phyloP scores from a whole-genome alignment of 2,797 vertebrate species.

The Podarcis lilfordi region DNA sequence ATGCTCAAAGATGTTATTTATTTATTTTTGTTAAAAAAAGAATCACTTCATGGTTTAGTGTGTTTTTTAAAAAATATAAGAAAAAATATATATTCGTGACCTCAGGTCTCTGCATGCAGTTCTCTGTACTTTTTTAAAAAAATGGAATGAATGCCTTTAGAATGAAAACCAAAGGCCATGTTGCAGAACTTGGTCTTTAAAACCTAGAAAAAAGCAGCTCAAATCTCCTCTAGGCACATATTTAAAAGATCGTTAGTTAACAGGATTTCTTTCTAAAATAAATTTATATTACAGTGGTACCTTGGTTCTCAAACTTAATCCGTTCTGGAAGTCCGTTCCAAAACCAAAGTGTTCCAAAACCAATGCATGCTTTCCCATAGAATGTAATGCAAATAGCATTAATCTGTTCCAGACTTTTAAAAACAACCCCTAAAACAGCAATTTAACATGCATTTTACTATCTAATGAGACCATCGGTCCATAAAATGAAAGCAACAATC shows the following conservation, averaged over 20 bases:
- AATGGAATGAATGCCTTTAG: slow-evolving; percentile 15
- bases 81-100: slow-evolving; percentile 7
- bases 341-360: too few relatives aligned
- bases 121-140: neutral
- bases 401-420: too few relatives aligned
- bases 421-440: too few relatives aligned
- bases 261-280: slow-evolving; percentile 20
- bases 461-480: too few relatives aligned
- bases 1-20: slow-evolving; percentile 25
- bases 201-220: slow-evolving; percentile 16
- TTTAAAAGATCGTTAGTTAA: slow-evolving; percentile 14
- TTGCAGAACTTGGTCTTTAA: slow-evolving; percentile 31
- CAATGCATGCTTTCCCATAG: too few relatives aligned
- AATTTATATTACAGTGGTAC: too few relatives aligned
- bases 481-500: too few relatives aligned
- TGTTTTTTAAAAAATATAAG: neutral
- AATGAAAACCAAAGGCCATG: neutral
- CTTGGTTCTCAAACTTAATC: too few relatives aligned
- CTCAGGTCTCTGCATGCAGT: neutral
- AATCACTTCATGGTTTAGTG: neutral
- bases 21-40: slow-evolving; percentile 24
- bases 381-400: too few relatives aligned
- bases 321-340: too few relatives aligned
- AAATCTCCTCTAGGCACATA: neutral
- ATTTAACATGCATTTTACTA: too few relatives aligned